Evolutionary conservation across 2,888 invertebrate species (phyloP), one percentile per base, ranked within the genome.

Genomic region (Amphipyra tragopoginis): DNA sequence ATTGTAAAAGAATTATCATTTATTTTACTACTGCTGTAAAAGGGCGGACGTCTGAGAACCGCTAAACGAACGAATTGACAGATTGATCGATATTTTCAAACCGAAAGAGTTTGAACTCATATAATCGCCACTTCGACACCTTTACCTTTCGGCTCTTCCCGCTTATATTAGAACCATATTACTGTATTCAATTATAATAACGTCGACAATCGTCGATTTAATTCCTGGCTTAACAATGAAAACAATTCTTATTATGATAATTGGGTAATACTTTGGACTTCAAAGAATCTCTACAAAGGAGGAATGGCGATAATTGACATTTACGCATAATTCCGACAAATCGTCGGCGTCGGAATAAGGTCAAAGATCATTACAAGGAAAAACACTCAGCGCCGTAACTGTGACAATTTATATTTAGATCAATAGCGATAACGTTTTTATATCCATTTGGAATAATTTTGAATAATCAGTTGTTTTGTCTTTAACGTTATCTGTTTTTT

Each of bases 331-430:
- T 65, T 49, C 39, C 52, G 40, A 72, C 72, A 69, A 72, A 72
- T 61, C 69, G 60, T 50, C 55, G 49, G 2, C 58, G 15, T 38
- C 2, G 9, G 48, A 72, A 69, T 69, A 65, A 69, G 69, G 69
- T 72, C 69, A 59, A 49, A 72, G 57, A 72, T 59, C 58, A 72
- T 71, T 63, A 72, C 72, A 72, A 52, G 60, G 48, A 48, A 72
- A 72, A 72, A 65, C 69, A 65, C 72, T 72, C 55, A 58, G 44
- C 13, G 15, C 21, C 39, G 45, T 52, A 45, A 54, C 62, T 45
- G 53, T 53, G 50, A 56, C 59, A 56, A 45, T 68, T 72, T 68
- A 60, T 69, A 52, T 65, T 49, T 55, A 29, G 52, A 65, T 65
- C 61, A 56, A 61, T 55, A 53, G 60, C 49, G 58, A 55, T 21